A percentile compares a stretch with the other conserved stretches of the same genome.
Conservation (phyloP, 2,797 vertebrate species). For the Sebastiscus albofasciatus region DNA sequence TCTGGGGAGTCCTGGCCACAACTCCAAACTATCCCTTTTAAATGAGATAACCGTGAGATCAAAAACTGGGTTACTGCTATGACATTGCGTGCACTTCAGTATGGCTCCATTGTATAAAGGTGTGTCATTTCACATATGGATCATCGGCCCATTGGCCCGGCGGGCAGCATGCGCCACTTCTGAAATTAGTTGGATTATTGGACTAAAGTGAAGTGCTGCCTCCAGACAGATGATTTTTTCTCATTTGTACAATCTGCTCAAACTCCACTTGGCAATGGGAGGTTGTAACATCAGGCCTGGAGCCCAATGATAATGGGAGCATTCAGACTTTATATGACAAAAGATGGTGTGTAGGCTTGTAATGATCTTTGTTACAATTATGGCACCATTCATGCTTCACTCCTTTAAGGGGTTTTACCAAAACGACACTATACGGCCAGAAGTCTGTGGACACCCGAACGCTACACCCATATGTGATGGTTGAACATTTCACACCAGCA, state of each 20-base stretch:
- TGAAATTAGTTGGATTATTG: constrained; percentile 71
- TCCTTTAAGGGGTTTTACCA: constrained; percentile 54
- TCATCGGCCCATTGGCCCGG: constrained; percentile 64
- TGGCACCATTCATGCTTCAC: constrained; percentile 56
- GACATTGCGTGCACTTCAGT: constrained; percentile 15
- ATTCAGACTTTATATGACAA: constrained; percentile 75
- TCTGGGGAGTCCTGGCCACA: constrained; percentile 3
- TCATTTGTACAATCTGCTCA: constrained; percentile 77
- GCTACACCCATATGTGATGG: not conserved
- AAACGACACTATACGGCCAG: constrained; percentile 11
- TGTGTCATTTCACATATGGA: constrained; percentile 67
- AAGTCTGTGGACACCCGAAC: constrained; percentile 15
- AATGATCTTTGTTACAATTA: constrained; percentile 68
- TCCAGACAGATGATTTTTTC: constrained; percentile 69
- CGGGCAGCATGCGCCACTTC: constrained; percentile 59
- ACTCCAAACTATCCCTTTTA: constrained; percentile 15
- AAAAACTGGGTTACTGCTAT: constrained; percentile 27
- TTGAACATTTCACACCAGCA: not conserved
- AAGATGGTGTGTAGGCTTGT: constrained; percentile 64
- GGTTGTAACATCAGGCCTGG: constrained; percentile 75
- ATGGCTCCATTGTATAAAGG: constrained; percentile 42
- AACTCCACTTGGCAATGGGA: constrained; percentile 73
- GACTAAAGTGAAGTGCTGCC: constrained; percentile 67
- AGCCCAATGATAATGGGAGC: constrained; percentile 73
- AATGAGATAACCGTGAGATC: constrained; percentile 25